phyloP scores from a whole-genome alignment of 2,888 invertebrate genomes.

The Oscheius sp. region DNA sequence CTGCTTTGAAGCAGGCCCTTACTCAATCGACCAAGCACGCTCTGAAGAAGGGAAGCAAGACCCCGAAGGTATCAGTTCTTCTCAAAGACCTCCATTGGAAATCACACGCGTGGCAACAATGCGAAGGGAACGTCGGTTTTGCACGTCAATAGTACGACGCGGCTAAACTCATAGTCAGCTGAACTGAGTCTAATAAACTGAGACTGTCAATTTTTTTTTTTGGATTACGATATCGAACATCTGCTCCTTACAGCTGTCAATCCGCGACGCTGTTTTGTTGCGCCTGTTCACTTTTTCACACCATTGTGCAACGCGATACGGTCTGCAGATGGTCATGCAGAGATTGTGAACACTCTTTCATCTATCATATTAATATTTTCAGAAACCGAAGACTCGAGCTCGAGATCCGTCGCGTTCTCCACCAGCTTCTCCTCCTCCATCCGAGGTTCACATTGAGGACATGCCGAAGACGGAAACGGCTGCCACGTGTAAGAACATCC shows the following conservation, averaged over 20 bases:
- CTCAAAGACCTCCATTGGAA: neutral
- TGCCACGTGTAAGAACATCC: constrained; percentile 7
- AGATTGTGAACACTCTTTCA: neutral
- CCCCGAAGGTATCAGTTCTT: constrained; percentile 7
- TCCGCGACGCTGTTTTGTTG: too few species aligned
- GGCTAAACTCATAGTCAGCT: too few species aligned
- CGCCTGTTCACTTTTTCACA: too few species aligned
- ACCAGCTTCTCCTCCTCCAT: constrained; percentile 18
- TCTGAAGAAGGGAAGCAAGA: constrained; percentile 11
- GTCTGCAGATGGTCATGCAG: too few species aligned
- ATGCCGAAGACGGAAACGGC: constrained; percentile 28
- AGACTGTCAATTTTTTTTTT: too few species aligned
- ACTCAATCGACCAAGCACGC: constrained; percentile 3
- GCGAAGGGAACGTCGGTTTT: neutral
- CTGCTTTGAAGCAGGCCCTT: constrained; percentile 42
- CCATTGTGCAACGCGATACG: too few species aligned
- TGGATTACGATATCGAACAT: too few species aligned
- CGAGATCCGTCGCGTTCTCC: neutral
- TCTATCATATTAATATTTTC: neutral
- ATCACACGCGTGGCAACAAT: constrained; percentile 4
- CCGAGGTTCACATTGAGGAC: constrained; percentile 24
- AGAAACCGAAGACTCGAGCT: constrained; percentile 10
- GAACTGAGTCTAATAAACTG: too few species aligned
- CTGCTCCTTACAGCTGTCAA: too few species aligned
- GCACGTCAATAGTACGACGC: too few species aligned